Evolutionary conservation across 2,113 vertebrate species (phyloP).

Genomic region (Vulpes lagopus): DNA sequence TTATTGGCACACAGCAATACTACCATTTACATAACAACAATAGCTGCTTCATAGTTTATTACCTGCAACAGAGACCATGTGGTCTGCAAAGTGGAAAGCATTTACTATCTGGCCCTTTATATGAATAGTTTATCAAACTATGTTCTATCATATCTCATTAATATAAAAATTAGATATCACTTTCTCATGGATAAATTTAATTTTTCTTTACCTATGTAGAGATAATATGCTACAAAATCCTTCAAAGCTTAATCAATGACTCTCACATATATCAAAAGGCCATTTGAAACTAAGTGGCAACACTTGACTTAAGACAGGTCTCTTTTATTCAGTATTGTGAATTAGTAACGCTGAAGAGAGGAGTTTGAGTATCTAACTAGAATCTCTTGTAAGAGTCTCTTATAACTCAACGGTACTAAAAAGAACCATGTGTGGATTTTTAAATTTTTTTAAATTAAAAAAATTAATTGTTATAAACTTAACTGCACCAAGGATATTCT

Average conservation of each 20-base stretch:
- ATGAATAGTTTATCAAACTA: neutral
- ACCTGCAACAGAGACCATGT: neutral
- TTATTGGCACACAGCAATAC: neutral
- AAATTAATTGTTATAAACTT: neutral
- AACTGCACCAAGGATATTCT: neutral
- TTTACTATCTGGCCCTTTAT: neutral
- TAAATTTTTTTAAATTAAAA: neutral
- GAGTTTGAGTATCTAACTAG: constrained; percentile 67
- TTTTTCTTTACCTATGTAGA: constrained; percentile 85
- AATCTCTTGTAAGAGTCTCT: constrained; percentile 77
- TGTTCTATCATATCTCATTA: neutral
- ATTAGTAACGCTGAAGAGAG: constrained; percentile 69
- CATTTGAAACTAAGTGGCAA: constrained; percentile 78
- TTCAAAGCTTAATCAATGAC: constrained; percentile 79
- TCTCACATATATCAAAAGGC: constrained; percentile 71
- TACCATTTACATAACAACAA: neutral
- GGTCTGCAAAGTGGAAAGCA: neutral
- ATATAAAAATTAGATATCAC: neutral
- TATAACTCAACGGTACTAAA: constrained; percentile 74
- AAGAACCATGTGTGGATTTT: constrained; percentile 67
- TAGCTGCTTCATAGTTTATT: neutral
- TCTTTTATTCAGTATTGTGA: constrained; percentile 72
- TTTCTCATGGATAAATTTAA: constrained; percentile 81
- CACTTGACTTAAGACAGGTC: constrained; percentile 47
- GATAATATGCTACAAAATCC: constrained; percentile 75